A percentile compares a stretch with the other conserved stretches of the same genome.
These are phyloP conservation scores for Campoletis sonorensis DNA, from an alignment of 1,140 invertebrate species.

Conservation along the genomic window DNA sequence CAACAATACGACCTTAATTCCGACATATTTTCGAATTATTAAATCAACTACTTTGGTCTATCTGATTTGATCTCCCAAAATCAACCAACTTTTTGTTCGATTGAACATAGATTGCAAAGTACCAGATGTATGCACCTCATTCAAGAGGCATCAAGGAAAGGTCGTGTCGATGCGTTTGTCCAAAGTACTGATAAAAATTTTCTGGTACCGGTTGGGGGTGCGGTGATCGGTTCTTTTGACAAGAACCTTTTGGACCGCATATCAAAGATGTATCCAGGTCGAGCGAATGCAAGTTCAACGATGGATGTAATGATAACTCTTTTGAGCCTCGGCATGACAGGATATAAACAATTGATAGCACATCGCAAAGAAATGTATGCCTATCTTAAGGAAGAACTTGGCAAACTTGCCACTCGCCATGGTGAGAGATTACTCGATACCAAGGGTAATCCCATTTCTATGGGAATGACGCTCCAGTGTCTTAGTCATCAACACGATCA, in stretches of 20 bases:
- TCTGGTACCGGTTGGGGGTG: constrained; percentile 91
- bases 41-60: too few species aligned
- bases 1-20: too few species aligned
- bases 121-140: constrained; percentile 85
- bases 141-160: constrained; percentile 82
- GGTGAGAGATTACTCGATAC: constrained; percentile 82
- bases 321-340: constrained; percentile 83
- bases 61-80: too few species aligned
- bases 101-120: constrained; percentile 80
- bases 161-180: constrained; percentile 88
- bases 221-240: constrained; percentile 88
- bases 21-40: too few species aligned
- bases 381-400: constrained; percentile 81
- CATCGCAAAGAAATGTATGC: constrained; percentile 82
- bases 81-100: constrained; percentile 26
- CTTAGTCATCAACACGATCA: constrained; percentile 73
- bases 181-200: constrained; percentile 95
- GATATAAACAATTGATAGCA: constrained; percentile 81
- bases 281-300: constrained; percentile 85
- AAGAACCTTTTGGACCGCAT: constrained; percentile 81
- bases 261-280: constrained; percentile 87
- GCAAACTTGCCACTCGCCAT: constrained; percentile 79
- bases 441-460: constrained; percentile 86
- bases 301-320: constrained; percentile 91
- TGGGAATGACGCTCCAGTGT: constrained; percentile 79